Percentiles rank a stretch among this genome's conserved stretches.
phyloP scores from a whole-genome alignment of 1,140 invertebrate genomes.

The Chelonus insularis region DNA sequence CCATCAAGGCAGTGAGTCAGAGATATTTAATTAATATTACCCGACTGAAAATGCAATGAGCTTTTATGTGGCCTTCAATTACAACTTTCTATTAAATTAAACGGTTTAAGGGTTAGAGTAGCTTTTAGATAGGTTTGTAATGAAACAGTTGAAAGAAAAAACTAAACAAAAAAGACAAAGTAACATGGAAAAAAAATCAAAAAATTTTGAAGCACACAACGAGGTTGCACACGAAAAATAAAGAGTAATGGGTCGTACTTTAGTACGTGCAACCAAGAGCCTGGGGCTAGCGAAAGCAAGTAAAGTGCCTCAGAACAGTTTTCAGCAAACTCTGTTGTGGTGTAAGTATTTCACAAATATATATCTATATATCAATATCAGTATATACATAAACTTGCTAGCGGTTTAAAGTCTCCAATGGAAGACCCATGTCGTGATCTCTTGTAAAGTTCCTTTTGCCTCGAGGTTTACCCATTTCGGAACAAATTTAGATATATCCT shows the following conservation, averaged over 20 bases:
- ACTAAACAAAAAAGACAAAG: not conserved
- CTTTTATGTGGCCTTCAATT: constrained; percentile 7
- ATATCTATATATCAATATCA: not conserved
- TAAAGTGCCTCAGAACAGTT: constrained; percentile 18
- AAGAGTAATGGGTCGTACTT: constrained; percentile 22
- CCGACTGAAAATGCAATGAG: not conserved
- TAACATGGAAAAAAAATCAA: not conserved
- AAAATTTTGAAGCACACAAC: not conserved
- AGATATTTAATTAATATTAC: not conserved
- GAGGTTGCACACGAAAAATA: constrained; percentile 16
- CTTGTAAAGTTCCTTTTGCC: constrained; percentile 4
- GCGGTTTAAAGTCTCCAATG: constrained; percentile 21
- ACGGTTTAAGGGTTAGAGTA: not conserved
- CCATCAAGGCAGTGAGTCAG: too few relatives aligned
- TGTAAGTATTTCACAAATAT: not conserved
- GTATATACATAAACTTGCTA: not conserved
- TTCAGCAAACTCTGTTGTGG: constrained; percentile 13
- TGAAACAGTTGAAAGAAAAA: not conserved
- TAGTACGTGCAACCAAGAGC: constrained; percentile 12
- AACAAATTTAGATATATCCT: constrained; percentile 16
- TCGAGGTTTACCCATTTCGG: not conserved
- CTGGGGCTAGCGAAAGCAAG: constrained; percentile 11
- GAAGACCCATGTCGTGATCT: constrained; percentile 21
- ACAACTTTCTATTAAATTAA: not conserved
- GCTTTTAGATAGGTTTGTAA: too few relatives aligned